Evolutionary conservation across 2,888 invertebrate genomes (phyloP), one percentile per base, ranked within the genome.

Genomic region (Dermolepida albohirtum): DNA sequence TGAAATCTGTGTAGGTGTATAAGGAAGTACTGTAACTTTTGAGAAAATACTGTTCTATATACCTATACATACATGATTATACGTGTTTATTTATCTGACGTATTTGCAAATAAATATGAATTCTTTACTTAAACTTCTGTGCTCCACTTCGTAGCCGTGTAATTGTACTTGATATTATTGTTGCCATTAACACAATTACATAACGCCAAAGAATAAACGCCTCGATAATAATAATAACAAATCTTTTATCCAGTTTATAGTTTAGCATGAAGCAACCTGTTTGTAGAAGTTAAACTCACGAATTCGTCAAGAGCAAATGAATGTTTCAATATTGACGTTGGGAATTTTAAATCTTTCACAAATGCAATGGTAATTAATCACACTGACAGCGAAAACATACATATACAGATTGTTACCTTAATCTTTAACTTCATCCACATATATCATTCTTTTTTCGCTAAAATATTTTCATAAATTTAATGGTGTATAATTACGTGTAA

Each of bases 271-370:
- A 34, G 34, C 6, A 34, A 34, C 34, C 6, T 34, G 34, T 34
- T 34, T 34, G 1, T 2, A 10, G 34, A 34, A 34, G 34, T 1
- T 34, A 34, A 34, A 34, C 34, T 5, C 34, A 34, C 34, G 54
- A 54, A 22, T 55, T 41, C 40, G 41, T 55, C 55, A 41, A 11
- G 55, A 55, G 55, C 17, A 55, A 55, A 55, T 41, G 11, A 55
- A 55, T 55, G 40, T 55, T 55, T 55, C 29, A n/a, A 17, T 55
- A 55, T 40, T 40, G 55, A 55, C 55, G 16, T 55, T 55, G 40
- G 22, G 55, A 55, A 55, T 55, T 55, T 55, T 17, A 55, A 55
- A 55, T 55, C 41, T 54, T 55, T 55, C 17, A 40, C 17, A 41
- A 55, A n/a, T 10, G 41, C 55, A 40, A 2, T 55, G 39, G 40